Evolutionary conservation across 1,140 invertebrate genomes (phyloP).

Genomic region (Drosophila pandora): DNA sequence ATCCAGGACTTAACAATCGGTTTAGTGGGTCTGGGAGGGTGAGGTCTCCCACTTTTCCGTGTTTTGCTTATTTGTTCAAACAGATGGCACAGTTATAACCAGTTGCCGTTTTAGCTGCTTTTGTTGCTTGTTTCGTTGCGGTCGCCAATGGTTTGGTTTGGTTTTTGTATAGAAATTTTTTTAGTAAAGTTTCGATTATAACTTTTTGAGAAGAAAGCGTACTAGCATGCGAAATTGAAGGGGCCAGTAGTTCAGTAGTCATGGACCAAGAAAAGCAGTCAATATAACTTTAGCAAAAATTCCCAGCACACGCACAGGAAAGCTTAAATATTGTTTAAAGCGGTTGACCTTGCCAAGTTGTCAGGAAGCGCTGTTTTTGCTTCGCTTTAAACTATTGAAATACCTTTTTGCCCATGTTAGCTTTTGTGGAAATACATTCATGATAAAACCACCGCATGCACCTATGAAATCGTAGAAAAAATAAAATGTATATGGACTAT

Average conservation of each 20-base stretch:
- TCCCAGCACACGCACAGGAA: background rate
- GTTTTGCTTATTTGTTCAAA: constrained; percentile 73
- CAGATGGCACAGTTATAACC: constrained; percentile 66
- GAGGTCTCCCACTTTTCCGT: constrained; percentile 31
- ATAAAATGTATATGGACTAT: constrained; percentile 22
- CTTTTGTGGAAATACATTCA: background rate
- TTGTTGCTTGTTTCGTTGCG: constrained; percentile 61
- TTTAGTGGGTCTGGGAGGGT: background rate
- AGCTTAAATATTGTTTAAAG: background rate
- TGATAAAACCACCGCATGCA: background rate
- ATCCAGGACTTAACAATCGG: background rate
- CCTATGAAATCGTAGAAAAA: constrained; percentile 11
- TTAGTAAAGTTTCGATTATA: constrained; percentile 4
- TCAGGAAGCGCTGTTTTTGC: too few relatives aligned
- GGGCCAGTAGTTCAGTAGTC: constrained; percentile 12
- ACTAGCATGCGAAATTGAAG: constrained; percentile 8
- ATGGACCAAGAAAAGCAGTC: background rate
- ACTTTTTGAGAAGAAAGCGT: background rate
- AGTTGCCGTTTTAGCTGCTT: constrained; percentile 23
- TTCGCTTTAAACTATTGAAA: too few relatives aligned
- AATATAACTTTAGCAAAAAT: background rate
- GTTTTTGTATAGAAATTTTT: constrained; percentile 43
- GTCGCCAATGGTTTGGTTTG: constrained; percentile 48
- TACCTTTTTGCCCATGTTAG: background rate
- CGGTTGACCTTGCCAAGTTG: too few relatives aligned